Conservation (phyloP, 2,797 vertebrate genomes). For the Enteromius trimaculatus region DNA sequence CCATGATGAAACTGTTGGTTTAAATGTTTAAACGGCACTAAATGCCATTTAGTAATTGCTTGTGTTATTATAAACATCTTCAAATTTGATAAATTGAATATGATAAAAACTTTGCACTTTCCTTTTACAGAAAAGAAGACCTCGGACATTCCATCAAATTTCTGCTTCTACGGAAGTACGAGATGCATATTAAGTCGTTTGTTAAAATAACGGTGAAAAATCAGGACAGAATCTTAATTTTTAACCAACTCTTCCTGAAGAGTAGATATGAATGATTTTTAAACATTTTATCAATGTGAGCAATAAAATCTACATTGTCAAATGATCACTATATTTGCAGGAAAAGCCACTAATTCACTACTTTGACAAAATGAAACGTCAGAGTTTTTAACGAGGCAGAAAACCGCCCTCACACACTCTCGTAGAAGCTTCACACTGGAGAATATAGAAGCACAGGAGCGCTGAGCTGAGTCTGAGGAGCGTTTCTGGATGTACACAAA, state of each 20-base stretch:
- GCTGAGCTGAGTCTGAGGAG: background rate
- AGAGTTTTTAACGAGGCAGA: conserved; percentile 34
- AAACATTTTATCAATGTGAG: background rate
- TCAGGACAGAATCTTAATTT: background rate
- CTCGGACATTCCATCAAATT: background rate
- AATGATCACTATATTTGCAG: conserved; percentile 33
- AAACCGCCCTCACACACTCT: conserved; percentile 36
- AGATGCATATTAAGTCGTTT: no score
- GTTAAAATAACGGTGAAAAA: background rate
- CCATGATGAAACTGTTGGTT: background rate
- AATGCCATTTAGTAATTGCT: background rate
- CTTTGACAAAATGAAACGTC: conserved; percentile 44
- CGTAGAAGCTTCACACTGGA: conserved; percentile 31
- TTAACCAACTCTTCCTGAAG: background rate
- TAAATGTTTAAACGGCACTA: background rate
- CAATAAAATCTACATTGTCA: conserved; percentile 27
- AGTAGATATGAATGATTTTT: background rate
- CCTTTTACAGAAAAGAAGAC: no score
- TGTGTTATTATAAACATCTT: background rate
- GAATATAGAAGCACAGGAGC: conserved; percentile 38
- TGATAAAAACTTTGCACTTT: background rate
- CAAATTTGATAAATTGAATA: background rate
- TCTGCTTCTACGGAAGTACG: no score
- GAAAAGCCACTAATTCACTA: conserved; percentile 39
- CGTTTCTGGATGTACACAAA: conserved; percentile 17